Conservation (phyloP, 2,113 vertebrate species). For the Neotragus moschatus region DNA sequence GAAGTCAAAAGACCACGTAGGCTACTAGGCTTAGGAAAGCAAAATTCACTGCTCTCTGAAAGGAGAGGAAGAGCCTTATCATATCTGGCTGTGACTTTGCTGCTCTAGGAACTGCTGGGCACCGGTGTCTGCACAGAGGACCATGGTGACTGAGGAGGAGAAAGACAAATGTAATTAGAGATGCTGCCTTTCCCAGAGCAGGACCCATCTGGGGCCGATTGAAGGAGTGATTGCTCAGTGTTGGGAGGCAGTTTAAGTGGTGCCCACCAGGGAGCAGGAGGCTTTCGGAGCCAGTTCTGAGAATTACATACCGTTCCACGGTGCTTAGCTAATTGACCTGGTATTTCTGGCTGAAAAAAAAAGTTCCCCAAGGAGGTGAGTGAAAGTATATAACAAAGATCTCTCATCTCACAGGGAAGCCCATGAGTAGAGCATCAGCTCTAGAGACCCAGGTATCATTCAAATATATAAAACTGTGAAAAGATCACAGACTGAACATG, state of each 20-base stretch:
- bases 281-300: neutral
- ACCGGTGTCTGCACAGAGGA: neutral
- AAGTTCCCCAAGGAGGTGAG: conserved; percentile 64
- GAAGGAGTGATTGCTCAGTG: neutral
- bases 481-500: neutral
- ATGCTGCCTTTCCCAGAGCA: neutral
- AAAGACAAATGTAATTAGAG: conserved; percentile 31
- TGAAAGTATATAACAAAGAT: conserved; percentile 70
- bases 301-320: conserved; percentile 62
- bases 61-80: neutral
- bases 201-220: neutral
- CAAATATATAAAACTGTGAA: neutral
- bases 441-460: conserved; percentile 43
- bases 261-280: conserved; percentile 5
- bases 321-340: conserved; percentile 77
- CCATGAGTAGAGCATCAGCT: conserved; percentile 50
- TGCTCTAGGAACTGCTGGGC: neutral
- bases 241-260: neutral
- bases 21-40: neutral
- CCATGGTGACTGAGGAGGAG: neutral
- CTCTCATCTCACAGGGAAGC: conserved; percentile 2
- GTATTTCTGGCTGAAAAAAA: conserved; percentile 46
- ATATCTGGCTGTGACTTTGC: neutral
- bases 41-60: neutral
- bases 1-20: neutral